Base-by-base conservation (phyloP, 2,888 invertebrate genomes). In the Oscheius sp. region DNA sequence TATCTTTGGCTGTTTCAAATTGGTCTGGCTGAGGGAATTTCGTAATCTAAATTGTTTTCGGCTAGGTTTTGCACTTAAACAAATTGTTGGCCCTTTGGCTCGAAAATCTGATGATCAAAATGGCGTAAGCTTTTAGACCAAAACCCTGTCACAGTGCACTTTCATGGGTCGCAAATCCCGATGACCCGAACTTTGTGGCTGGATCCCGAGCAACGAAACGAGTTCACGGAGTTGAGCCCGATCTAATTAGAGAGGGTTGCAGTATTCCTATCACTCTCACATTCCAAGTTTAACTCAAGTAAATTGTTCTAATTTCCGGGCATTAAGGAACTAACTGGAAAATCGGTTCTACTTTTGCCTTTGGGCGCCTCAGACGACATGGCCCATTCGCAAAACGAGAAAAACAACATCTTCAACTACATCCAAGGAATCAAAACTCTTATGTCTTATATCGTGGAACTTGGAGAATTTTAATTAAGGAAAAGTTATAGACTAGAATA, bases 301-400 rank as follows among this genome's bases (percentile, higher is more conserved):
- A 6, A 20, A 42, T 42, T 42, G 42, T 42, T 42, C 42, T 17
- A 42, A 42, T 42, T 42, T n/a, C 42, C 42, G 42, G 42, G 42
- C n/a, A n/a, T 72, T 29, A 88, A 89, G 86, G 82, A 86, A 58
- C 65, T 83, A 17, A 86, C 84, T 23, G 82, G 93, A 0, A 93
- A 94, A 87, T 96, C 94, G 89, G 95, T 96, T 55, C 90, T 97
- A 84, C 90, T 98, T 75, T 90, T 98, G 79, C 97, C 97, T 0
- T 92, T 98, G 87, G 97, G 97, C 64, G 92, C 93, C 66, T 92
- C 92, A 69, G 96, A 97, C 88, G 98, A 98, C 88, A 96, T 96
- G 82, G 96, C 97, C 72, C 98, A 98, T 89, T 96, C 96, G 95
- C 84, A 97, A 89, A 97, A 97, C 89, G 97, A 98, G 89, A 98